phyloP scores from a whole-genome alignment of 1,140 invertebrate genomes.

The Drosophila kanapiae region DNA sequence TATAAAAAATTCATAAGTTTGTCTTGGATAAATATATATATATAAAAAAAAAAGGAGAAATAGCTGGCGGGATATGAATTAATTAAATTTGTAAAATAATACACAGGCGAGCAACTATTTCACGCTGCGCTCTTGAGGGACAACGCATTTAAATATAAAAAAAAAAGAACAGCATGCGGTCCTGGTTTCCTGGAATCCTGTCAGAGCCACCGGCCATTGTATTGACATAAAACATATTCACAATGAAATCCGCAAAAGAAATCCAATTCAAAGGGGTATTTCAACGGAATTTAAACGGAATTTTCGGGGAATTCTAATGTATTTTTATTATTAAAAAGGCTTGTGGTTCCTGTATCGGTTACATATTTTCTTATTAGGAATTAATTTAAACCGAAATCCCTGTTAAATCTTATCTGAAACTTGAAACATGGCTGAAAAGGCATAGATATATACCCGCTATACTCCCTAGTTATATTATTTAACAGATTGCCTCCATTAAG shows the following conservation, averaged over 20 bases:
- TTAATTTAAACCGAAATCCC: not conserved
- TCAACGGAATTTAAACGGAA: not conserved
- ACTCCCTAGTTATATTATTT: not conserved
- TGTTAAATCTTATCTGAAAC: not conserved
- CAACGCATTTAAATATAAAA: not conserved
- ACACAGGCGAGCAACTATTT: not conserved
- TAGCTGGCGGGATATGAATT: not conserved
- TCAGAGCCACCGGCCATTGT: not conserved
- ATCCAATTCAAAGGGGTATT: not conserved
- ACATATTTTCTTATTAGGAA: no score
- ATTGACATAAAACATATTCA: not conserved
- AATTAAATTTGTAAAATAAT: slow-evolving; percentile 15
- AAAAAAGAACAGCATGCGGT: not conserved
- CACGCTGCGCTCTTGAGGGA: not conserved
- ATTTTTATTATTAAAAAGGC: no score
- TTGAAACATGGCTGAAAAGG: no score
- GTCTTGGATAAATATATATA: not conserved
- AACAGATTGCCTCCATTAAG: not conserved
- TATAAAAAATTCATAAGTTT: slow-evolving; percentile 32
- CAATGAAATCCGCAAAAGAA: not conserved
- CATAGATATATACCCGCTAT: no score
- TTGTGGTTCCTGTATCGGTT: no score
- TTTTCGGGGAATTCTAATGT: no score
- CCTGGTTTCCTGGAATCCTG: not conserved
- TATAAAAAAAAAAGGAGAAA: not conserved